Conservation (phyloP, 2,888 invertebrate genomes). For the Erannis defoliaria region DNA sequence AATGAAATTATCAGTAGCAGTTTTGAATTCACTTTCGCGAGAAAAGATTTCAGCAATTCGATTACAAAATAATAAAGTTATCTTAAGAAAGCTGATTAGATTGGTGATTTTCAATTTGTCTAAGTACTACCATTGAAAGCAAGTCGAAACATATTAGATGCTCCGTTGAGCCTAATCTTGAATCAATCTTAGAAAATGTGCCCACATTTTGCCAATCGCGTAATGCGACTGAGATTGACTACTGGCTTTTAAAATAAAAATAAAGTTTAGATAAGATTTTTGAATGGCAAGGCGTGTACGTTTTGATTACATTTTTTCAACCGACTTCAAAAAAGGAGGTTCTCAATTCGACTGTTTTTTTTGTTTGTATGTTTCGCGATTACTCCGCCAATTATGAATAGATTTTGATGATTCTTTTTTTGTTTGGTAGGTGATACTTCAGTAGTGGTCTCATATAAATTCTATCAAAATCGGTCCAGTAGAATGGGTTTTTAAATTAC, state of each 20-base stretch:
- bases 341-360: no score
- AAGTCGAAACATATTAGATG: conserved; percentile 27
- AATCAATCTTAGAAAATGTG: conserved; percentile 34
- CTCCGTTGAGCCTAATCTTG: conserved; percentile 30
- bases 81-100: conserved; percentile 16
- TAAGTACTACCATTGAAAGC: conserved; percentile 32
- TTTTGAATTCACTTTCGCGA: conserved; percentile 1
- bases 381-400: no score
- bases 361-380: no score
- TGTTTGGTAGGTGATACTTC: no score
- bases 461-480: no score
- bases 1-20: neutral
- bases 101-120: conserved; percentile 40
- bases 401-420: no score
- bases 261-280: neutral
- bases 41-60: conserved; percentile 5
- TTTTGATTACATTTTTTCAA: no score
- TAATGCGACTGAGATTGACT: conserved; percentile 13
- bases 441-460: no score
- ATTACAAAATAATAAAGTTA: conserved; percentile 16
- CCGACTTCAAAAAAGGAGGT: no score
- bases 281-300: neutral
- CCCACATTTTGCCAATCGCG: conserved; percentile 29
- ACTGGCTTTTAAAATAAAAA: conserved; percentile 9
- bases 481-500: no score